Conservation (phyloP, 2,113 vertebrate species). For the Otus sunia region DNA sequence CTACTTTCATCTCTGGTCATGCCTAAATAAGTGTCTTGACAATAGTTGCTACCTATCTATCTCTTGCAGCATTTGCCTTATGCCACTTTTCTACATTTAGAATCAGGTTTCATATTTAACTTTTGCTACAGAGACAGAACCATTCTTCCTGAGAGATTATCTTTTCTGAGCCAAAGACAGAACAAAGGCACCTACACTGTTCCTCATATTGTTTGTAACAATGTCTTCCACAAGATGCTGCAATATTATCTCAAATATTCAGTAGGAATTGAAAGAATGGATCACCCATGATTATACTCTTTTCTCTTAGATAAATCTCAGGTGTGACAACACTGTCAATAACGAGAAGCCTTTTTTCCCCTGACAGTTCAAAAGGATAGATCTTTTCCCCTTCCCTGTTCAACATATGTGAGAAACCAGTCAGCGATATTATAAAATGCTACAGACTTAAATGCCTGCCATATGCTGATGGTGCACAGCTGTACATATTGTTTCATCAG, state of each 20-base stretch:
- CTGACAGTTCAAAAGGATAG: not conserved
- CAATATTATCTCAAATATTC: not conserved
- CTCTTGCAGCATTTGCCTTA: not conserved
- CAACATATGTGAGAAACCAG: not conserved
- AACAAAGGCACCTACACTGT: rapidly evolving
- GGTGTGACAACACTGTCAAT: not conserved
- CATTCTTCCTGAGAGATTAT: not conserved
- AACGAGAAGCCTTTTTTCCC: not conserved
- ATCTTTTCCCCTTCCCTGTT: not conserved
- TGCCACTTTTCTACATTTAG: not conserved
- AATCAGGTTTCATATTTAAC: not conserved
- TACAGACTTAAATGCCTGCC: not conserved
- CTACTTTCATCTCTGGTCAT: not conserved
- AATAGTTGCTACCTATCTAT: not conserved
- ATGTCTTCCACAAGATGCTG: not conserved
- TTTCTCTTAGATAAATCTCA: not conserved
- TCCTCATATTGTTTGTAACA: not conserved
- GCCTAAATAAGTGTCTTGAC: not conserved
- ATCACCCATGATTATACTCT: not conserved
- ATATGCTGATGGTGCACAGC: not conserved
- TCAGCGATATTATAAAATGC: not conserved
- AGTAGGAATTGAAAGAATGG: not conserved
- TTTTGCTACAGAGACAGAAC: not conserved
- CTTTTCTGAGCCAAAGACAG: not conserved
- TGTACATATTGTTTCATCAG: not conserved